Evolutionary conservation across 2,888 invertebrate genomes (phyloP).

Genomic region (Caenorhabditis panamensis): DNA sequence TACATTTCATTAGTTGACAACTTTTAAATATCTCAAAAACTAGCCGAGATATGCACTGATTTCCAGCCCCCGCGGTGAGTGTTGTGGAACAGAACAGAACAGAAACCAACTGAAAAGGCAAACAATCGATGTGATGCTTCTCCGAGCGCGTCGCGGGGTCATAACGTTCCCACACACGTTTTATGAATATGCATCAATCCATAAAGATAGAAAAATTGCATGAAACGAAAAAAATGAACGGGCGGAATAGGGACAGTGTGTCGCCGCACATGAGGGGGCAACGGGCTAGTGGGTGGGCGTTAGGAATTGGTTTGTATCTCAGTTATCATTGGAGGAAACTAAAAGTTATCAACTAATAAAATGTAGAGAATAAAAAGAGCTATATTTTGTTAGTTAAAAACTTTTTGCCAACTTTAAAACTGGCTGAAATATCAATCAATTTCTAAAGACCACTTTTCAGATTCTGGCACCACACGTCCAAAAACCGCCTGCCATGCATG

Average conservation of each 20-base stretch:
- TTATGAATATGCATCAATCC: neutral
- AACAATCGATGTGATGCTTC: neutral
- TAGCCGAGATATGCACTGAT: too few species aligned
- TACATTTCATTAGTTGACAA: too few species aligned
- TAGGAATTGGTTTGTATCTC: too few species aligned
- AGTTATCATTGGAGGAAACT: too few species aligned
- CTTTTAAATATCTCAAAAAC: too few species aligned
- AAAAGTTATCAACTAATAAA: too few species aligned
- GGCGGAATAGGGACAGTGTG: neutral
- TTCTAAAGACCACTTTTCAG: neutral
- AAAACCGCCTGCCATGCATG: neutral
- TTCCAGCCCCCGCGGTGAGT: neutral
- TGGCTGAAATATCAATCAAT: neutral
- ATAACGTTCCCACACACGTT: conserved; percentile 9
- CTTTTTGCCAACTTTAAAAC: neutral
- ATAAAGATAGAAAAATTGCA: neutral
- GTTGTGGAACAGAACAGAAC: neutral
- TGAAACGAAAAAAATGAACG: neutral
- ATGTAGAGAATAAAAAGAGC: too few species aligned
- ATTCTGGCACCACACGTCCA: neutral
- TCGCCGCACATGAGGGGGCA: too few species aligned
- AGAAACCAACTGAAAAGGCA: neutral
- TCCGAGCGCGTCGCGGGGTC: neutral
- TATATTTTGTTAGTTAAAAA: too few species aligned
- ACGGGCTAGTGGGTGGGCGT: neutral